These are phyloP conservation scores for Aquatica leii DNA, from an alignment of 2,888 invertebrate genomes.

Conservation along the genomic window DNA sequence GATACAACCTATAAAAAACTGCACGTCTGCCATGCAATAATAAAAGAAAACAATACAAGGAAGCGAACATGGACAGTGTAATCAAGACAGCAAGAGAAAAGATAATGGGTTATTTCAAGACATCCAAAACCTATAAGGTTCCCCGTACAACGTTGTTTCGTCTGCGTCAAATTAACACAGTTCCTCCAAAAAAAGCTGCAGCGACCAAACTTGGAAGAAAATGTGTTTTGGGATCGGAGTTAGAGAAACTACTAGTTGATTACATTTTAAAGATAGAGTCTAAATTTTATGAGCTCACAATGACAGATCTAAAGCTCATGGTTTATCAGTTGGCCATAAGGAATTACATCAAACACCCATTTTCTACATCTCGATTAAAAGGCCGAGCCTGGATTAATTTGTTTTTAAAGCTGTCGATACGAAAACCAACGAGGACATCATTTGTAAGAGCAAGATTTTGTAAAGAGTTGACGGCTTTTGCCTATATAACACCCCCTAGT, in stretches of 20 bases:
- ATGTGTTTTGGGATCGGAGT: not conserved
- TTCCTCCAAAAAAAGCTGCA: not conserved
- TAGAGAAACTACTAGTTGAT: not conserved
- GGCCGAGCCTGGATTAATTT: too few relatives aligned
- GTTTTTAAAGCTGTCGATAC: too few relatives aligned
- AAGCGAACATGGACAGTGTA: not conserved
- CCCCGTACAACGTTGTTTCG: not conserved
- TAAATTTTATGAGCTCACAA: constrained; percentile 53
- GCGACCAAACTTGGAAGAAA: not conserved
- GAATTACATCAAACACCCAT: too few relatives aligned
- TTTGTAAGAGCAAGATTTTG: too few relatives aligned
- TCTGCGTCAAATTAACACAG: not conserved
- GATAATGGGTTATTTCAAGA: not conserved
- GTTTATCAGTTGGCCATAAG: too few relatives aligned
- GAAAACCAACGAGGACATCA: too few relatives aligned
- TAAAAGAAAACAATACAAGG: not conserved
- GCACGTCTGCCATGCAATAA: not conserved
- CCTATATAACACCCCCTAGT: too few relatives aligned
- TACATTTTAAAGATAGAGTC: constrained; percentile 31
- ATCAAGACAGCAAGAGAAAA: not conserved
- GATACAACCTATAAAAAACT: not conserved
- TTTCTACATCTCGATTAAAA: too few relatives aligned
- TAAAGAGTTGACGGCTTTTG: too few relatives aligned
- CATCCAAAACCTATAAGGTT: not conserved
- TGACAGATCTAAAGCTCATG: too few relatives aligned